Base-by-base conservation (phyloP, 2,113 vertebrate genomes). In the Malurus melanocephalus region DNA sequence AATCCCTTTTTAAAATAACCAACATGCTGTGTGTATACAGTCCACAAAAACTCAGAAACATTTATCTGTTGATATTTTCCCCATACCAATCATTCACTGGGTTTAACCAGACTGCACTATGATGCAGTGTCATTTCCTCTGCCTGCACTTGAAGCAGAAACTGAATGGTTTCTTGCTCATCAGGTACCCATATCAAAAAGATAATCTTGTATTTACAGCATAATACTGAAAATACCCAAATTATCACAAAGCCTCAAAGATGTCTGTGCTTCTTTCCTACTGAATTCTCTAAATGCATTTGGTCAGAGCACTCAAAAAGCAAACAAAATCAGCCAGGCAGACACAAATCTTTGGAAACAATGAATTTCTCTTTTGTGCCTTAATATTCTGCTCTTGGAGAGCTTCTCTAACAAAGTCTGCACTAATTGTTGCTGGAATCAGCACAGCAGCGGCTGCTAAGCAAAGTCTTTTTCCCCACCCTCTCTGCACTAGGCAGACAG, bases 401-500 rank as follows among this genome's bases (percentile, higher is more conserved):
- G 88, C 42, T 68, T 66, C 67, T 46, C 78, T 86, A 60, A 51
- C 71, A 53, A 91, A 89, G 75, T 75, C 73, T 78, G 71, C 7
- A 5, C 75, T 91, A 93, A 93, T 94, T 45, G 26, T 69, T 73
- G 61, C 89, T 88, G 42, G 65, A 79, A 53, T 53, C 60, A 80
- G 57, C 73, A 83, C 27, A 76, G 79, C 88, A 80, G 82, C 0
- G 2, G 85, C 73, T 76, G 94, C 81, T 72, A 88, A 95, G 59
- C 76, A 81, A 28, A 40, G 61, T 16, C 77, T 91, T 92, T 92
- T 87, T 66, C 92, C 53, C 82, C 80, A 40, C 76, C 88, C 89
- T 92, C 81, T 80, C 89, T 91, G 89, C 85, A 87, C 73, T 89
- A 96, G 84, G 90, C 91, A 79, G 93, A 88, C 92, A 93, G 85